Evolutionary conservation across 2,888 invertebrate species (phyloP).

Genomic region (Drosophila peninsularis): DNA sequence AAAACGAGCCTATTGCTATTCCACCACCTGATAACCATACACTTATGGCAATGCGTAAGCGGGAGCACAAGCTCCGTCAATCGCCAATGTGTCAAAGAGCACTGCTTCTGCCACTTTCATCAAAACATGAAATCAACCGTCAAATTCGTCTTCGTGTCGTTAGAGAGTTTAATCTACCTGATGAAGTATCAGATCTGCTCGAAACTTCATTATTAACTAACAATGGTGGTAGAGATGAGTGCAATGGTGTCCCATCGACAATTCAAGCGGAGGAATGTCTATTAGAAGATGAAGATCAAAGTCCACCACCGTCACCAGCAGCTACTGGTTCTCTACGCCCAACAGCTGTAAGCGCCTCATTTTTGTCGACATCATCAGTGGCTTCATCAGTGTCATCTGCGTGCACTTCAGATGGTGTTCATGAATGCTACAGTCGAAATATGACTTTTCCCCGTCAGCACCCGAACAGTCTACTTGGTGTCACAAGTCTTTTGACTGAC

Average conservation of each 20-base stretch:
- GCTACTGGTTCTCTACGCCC: conserved; percentile 69
- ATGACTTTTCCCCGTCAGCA: conserved; percentile 87
- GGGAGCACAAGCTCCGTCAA: conserved; percentile 92
- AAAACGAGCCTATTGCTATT: conserved; percentile 88
- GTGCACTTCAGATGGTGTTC: conserved; percentile 77
- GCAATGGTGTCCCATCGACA: conserved; percentile 65
- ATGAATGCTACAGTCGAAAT: conserved; percentile 87
- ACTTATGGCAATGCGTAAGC: conserved; percentile 91
- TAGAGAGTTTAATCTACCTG: conserved; percentile 96
- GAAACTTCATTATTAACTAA: conserved; percentile 85
- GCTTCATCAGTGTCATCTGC: conserved; percentile 74
- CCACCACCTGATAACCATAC: conserved; percentile 92
- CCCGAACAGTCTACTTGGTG: conserved; percentile 59
- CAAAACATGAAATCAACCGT: conserved; percentile 90
- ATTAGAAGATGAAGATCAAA: conserved; percentile 81
- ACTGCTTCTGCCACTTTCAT: conserved; percentile 90
- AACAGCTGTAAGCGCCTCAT: conserved; percentile 61
- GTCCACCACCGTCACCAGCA: conserved; percentile 85
- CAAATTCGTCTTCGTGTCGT: conserved; percentile 95
- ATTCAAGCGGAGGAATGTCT: conserved; percentile 79
- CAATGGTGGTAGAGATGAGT: conserved; percentile 61
- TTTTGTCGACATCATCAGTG: conserved; percentile 83
- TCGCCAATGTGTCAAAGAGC: conserved; percentile 93
- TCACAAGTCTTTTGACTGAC: conserved; percentile 57
- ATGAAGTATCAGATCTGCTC: conserved; percentile 92